Evolutionary conservation across 2,888 invertebrate species (phyloP).

Genomic region (Eupeodes latifasciatus): DNA sequence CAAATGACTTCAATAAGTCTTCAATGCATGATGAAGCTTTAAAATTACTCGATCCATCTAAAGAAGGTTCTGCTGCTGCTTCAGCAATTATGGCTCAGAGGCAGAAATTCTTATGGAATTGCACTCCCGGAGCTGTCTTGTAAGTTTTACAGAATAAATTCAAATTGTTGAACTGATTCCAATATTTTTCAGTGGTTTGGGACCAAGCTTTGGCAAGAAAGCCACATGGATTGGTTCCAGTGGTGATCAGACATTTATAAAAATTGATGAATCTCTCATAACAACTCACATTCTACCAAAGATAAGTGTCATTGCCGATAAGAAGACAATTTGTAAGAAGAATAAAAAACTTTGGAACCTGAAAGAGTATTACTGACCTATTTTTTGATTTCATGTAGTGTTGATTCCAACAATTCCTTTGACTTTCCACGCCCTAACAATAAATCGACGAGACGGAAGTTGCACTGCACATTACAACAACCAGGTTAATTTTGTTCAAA

Average conservation of each 20-base stretch:
- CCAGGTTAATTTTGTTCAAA: slow-evolving; percentile 92
- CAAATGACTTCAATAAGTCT: slow-evolving; percentile 81
- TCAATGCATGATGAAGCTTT: slow-evolving; percentile 72
- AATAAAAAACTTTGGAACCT: not conserved
- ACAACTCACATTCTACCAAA: slow-evolving; percentile 94
- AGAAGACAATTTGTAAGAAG: slow-evolving; percentile 90
- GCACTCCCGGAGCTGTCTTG: slow-evolving; percentile 83
- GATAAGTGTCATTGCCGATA: slow-evolving; percentile 95
- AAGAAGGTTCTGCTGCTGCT: slow-evolving; percentile 79
- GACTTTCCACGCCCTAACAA: slow-evolving; percentile 93
- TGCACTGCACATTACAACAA: slow-evolving; percentile 94
- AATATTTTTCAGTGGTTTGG: slow-evolving; percentile 85
- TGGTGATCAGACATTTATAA: slow-evolving; percentile 97
- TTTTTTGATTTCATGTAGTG: slow-evolving; percentile 85
- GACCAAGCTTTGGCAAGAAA: slow-evolving; percentile 92
- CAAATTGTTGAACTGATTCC: not conserved
- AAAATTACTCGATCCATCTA: slow-evolving; percentile 55
- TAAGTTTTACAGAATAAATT: slow-evolving; percentile 77
- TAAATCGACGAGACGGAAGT: slow-evolving; percentile 94
- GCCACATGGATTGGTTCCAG: slow-evolving; percentile 97
- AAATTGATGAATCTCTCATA: slow-evolving; percentile 96
- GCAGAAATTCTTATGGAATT: slow-evolving; percentile 84
- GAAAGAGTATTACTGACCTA: not conserved
- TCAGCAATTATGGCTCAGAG: slow-evolving; percentile 81
- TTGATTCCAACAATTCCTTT: slow-evolving; percentile 92